These are phyloP conservation scores for Cavia aperea DNA, from an alignment of 2,113 vertebrate species.

Conservation along the genomic window DNA sequence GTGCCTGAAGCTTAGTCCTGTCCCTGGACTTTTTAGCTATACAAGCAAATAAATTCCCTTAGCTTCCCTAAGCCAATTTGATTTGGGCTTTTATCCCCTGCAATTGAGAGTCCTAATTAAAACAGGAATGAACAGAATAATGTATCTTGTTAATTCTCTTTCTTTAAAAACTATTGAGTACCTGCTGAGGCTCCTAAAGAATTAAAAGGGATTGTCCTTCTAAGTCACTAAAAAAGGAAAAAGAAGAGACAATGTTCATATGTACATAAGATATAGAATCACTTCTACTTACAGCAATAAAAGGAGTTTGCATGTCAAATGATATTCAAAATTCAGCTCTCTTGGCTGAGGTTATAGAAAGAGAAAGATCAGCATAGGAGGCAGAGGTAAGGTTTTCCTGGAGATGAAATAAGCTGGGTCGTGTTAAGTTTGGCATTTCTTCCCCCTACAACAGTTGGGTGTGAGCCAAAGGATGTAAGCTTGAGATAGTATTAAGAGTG, in stretches of 20 bases:
- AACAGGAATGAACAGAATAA: constrained; percentile 46
- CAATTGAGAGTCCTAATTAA: constrained; percentile 60
- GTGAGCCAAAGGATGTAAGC: neutral
- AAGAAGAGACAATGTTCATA: neutral
- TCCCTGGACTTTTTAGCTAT: constrained; percentile 36
- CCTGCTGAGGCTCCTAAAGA: constrained; percentile 25
- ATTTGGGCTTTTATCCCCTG: constrained; percentile 49
- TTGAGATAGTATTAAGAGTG: neutral
- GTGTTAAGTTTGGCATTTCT: neutral
- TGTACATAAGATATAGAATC: neutral
- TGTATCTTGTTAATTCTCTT: constrained; percentile 38
- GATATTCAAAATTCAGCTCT: neutral
- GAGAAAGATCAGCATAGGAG: neutral
- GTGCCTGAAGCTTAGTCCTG: constrained; percentile 3
- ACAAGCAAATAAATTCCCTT: constrained; percentile 50
- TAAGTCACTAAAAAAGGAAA: neutral
- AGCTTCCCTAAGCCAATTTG: constrained; percentile 44
- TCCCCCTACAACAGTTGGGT: neutral
- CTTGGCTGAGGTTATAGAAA: neutral
- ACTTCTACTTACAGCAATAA: neutral
- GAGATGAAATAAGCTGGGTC: neutral
- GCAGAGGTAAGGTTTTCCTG: neutral
- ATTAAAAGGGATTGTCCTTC: constrained; percentile 1
- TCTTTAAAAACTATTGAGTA: constrained; percentile 35
- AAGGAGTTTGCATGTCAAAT: neutral